Evolutionary conservation across 2,113 vertebrate genomes (phyloP).

Genomic region (Prunella himalayana): DNA sequence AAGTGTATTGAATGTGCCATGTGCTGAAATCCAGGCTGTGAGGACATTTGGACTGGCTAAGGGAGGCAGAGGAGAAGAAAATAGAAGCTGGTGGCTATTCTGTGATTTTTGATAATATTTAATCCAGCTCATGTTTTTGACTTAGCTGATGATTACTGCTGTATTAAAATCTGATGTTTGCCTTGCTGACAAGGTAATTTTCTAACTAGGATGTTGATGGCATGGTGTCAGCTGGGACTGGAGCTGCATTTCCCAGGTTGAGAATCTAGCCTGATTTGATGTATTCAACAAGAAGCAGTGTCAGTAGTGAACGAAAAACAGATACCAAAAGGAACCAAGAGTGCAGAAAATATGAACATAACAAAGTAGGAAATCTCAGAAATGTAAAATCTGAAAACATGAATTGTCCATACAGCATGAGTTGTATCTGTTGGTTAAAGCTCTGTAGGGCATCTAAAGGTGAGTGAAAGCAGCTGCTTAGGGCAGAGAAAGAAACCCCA

Average conservation of each 20-base stretch:
- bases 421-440: background rate
- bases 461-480: background rate
- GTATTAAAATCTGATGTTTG: background rate
- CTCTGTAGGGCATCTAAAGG: background rate
- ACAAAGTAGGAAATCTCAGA: background rate
- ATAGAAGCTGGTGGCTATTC: background rate
- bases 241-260: conserved; percentile 6
- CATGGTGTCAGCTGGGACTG: background rate
- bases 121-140: background rate
- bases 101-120: background rate
- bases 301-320: background rate
- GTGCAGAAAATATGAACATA: background rate
- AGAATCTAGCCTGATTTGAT: background rate
- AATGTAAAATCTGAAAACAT: background rate
- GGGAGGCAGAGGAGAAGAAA: background rate
- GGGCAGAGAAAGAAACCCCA: background rate
- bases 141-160: background rate
- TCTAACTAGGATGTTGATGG: background rate
- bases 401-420: background rate
- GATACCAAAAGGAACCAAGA: background rate
- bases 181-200: conserved; percentile 9
- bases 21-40: conserved; percentile 12
- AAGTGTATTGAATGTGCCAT: conserved; percentile 37
- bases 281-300: background rate
- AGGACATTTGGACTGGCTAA: background rate